Percentiles rank a stretch among this genome's conserved stretches.
phyloP scores from a whole-genome alignment of 1,140 invertebrate genomes.

The Anastrepha obliqua region DNA sequence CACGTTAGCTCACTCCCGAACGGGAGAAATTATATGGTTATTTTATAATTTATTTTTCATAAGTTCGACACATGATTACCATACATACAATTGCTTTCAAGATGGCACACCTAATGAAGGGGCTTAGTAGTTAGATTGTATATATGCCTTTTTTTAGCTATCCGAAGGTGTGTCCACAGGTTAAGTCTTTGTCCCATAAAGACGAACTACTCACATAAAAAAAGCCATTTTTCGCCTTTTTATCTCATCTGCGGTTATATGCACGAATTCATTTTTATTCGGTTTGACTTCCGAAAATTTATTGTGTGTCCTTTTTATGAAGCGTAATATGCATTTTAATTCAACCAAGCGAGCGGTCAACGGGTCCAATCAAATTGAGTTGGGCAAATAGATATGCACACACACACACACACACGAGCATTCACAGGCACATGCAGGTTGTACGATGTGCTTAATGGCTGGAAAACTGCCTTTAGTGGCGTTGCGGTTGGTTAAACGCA shows the following conservation, averaged over 20 bases:
- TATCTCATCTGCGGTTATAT: neutral
- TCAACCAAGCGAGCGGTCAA: slow-evolving; percentile 16
- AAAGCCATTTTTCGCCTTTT: neutral
- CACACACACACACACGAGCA: neutral
- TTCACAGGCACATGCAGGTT: neutral
- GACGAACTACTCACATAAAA: too few species aligned
- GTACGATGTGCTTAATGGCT: slow-evolving; percentile 13
- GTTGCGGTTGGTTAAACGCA: slow-evolving; percentile 15
- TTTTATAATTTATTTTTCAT: too few species aligned
- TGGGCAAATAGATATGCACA: neutral
- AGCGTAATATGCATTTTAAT: slow-evolving; percentile 52
- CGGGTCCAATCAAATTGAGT: neutral
- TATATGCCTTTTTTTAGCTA: too few species aligned
- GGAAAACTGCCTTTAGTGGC: slow-evolving; percentile 36
- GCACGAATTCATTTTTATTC: slow-evolving; percentile 17
- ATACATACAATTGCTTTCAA: too few species aligned
- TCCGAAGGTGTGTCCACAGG: too few species aligned
- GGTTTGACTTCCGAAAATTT: slow-evolving; percentile 48
- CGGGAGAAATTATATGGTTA: too few species aligned
- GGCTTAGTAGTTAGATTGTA: too few species aligned
- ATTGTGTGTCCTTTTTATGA: slow-evolving; percentile 44
- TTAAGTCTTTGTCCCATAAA: too few species aligned
- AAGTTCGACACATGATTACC: too few species aligned
- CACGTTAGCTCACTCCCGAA: too few species aligned
- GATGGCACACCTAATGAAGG: too few species aligned